Base-by-base conservation (phyloP, 30 jellyfish, hydroid and myxozoan species). In the Nemopilema nomurai region DNA sequence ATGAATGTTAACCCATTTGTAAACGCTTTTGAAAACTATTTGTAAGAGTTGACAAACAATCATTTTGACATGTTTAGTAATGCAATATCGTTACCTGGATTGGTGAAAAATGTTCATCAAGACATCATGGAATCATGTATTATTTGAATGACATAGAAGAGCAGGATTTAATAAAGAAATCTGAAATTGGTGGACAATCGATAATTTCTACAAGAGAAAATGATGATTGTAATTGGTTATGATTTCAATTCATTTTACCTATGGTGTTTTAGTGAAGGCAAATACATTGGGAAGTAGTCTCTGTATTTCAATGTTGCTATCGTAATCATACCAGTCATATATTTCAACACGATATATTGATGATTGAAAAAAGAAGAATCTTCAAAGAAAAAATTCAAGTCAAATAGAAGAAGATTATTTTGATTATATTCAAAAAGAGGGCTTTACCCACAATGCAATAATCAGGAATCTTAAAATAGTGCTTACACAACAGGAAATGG, bases 111-210 rank as follows among this genome's bases (percentile, higher is more conserved):
- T 6, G 41, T 9, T 51, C 41, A n/a, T 4, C 23, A 21, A 1
- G 65, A 3, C 16, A 26, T 1, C 31, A n/a, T 13, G 51, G 19
- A 19, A 8, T 67, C 20, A 16, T 74, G 71, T 41, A 33, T 41
- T 49, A 74, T 26, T 27, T 70, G 8, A n/a, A 26, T 24, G 18
- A 28, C 50, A 22, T n/a, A 1, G 33, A 4, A 27, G 20, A 24
- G 7, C 19, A 23, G 13, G 1, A 27, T 24, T 1, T 8, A 0
- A 0, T 79, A 0, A 18, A 24, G 18, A 8, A 23, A 8, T 29
- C 50, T 22, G 85, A 76, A 16, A 74, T 76, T 50, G 85, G 85
- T 1, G 85, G 85, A 4, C 85, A 76, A 17, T 76, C 85, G 0
- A 50, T 76, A 0, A 29, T 76, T 0, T 49, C 51, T 25, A 76